A percentile compares a stretch with the other conserved stretches of the same genome.
Conservation (phyloP, 2,113 vertebrate genomes). For the Oncorhynchus gorbuscha region DNA sequence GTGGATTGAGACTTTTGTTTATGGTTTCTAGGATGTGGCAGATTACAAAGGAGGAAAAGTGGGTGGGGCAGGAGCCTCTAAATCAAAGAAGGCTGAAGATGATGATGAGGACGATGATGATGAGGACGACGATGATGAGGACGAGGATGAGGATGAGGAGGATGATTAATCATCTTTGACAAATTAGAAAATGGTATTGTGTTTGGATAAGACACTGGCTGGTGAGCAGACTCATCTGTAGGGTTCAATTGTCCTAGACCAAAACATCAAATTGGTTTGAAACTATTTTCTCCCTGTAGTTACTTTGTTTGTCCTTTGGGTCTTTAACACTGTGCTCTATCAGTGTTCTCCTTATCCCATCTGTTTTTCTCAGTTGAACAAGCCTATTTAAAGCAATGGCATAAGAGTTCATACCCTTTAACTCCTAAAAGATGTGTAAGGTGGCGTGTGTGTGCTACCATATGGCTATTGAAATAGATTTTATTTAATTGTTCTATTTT, state of each 20-base stretch:
- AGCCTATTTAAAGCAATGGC: constrained; percentile 82
- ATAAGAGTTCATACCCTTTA: constrained; percentile 56
- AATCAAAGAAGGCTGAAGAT: constrained; percentile 73
- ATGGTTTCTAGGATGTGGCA: constrained; percentile 73
- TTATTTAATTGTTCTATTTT: constrained; percentile 54
- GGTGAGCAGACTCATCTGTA: constrained; percentile 32
- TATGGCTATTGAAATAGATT: constrained; percentile 65
- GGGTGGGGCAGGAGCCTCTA: constrained; percentile 75
- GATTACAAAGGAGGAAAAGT: constrained; percentile 81
- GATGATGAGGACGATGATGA: constrained; percentile 46
- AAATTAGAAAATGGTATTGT: constrained; percentile 76
- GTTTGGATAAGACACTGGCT: constrained; percentile 77
- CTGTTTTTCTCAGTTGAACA: constrained; percentile 75
- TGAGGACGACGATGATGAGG: constrained; percentile 82
- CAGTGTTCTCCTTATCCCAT: constrained; percentile 78
- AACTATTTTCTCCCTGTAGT: neutral
- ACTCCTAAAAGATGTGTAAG: constrained; percentile 65
- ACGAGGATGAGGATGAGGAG: constrained; percentile 72
- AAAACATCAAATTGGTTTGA: neutral
- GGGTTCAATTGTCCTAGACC: constrained; percentile 49
- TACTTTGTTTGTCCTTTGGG: neutral
- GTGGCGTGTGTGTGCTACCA: constrained; percentile 77
- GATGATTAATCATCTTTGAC: constrained; percentile 63
- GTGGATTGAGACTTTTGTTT: too few relatives aligned
- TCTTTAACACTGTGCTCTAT: constrained; percentile 52